Evolutionary conservation across 2,113 vertebrate species (phyloP), one percentile per base, ranked within the genome.

Genomic region (Brienomyrus longianalis): DNA sequence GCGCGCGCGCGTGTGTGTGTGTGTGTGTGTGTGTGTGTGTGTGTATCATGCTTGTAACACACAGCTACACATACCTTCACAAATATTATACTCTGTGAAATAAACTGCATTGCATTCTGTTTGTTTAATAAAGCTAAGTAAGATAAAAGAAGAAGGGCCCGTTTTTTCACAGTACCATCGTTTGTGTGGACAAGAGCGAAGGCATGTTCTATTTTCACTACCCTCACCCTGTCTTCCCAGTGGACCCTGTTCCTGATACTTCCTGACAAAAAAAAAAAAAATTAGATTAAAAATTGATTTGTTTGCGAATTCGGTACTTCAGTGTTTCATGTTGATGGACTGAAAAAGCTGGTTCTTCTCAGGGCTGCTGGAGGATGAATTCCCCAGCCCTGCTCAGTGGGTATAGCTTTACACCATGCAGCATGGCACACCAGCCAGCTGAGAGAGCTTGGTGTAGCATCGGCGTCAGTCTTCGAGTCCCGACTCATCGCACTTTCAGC

Each of bases 231-330:
- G 39, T 31, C 51, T 23, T 83, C 74, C 89, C 84, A n/a, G 39
- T 50, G 52, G 45, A 54, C 83, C 59, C 77, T 83, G 77, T 89
- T 92, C 92, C 91, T 43, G 88, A 91, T 91, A 90, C 80, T 93
- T 86, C 62, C 88, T 91, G 92, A 92, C 90, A 62, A 84, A 47
- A 35, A 84, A 4, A 4, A 43, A 88, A 94, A 94, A 93, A 83
- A 93, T 94, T 94, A 35, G 93, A 95, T 92, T 94, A 89, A 92
- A 90, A 93, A 48, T 93, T 92, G 39, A 86, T 39, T 90, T 74
- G 90, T 86, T 92, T 93, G 91, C 91, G 54, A 39, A 91, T 89
- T 92, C 62, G 86, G 88, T 89, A 83, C 91, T 93, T 31, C 59
- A 90, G 52, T 45, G 80, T 9, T 39, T 92, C 35, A 89, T 92